These are phyloP conservation scores for Actinostola sp. DNA, from an alignment of 92 coral and sea anemone genomes.

Conservation along the genomic window DNA sequence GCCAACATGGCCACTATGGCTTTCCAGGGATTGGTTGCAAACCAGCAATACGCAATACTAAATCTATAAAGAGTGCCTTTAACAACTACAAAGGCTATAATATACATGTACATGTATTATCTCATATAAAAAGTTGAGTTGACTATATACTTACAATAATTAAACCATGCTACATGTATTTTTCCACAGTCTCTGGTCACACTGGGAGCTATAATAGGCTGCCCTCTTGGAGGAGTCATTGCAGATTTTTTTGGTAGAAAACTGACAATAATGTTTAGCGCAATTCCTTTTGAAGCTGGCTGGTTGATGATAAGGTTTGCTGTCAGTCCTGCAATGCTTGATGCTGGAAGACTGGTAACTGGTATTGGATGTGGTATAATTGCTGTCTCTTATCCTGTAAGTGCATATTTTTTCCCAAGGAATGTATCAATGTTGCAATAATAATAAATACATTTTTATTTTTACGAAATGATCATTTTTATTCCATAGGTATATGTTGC, in stretches of 20 bases:
- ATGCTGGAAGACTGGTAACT: constrained; percentile 71
- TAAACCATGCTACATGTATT: not conserved
- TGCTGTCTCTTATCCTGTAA: constrained; percentile 82
- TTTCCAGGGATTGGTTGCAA: too few relatives aligned
- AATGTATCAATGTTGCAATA: not conserved
- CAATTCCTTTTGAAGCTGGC: constrained; percentile 81
- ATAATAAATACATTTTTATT: too few relatives aligned
- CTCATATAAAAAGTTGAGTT: too few relatives aligned
- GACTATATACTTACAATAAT: too few relatives aligned
- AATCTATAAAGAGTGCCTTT: too few relatives aligned
- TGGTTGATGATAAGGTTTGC: constrained; percentile 75
- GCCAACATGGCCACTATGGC: too few relatives aligned
- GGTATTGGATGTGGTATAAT: constrained; percentile 80
- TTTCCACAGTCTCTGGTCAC: constrained; percentile 68
- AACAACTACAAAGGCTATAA: too few relatives aligned
- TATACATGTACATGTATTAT: too few relatives aligned
- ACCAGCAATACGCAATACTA: too few relatives aligned
- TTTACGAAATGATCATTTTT: not conserved
- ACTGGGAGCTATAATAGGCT: constrained; percentile 78
- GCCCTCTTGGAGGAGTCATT: constrained; percentile 59
- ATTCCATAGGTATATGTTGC: constrained; percentile 77
- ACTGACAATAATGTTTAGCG: constrained; percentile 52
- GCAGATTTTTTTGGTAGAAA: constrained; percentile 76
- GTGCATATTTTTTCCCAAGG: too few relatives aligned
- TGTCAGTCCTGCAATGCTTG: constrained; percentile 45